phyloP scores from a whole-genome alignment of 37 sponge, comb jelly and placozoan genomes.

The Amphimedon queenslandica region DNA sequence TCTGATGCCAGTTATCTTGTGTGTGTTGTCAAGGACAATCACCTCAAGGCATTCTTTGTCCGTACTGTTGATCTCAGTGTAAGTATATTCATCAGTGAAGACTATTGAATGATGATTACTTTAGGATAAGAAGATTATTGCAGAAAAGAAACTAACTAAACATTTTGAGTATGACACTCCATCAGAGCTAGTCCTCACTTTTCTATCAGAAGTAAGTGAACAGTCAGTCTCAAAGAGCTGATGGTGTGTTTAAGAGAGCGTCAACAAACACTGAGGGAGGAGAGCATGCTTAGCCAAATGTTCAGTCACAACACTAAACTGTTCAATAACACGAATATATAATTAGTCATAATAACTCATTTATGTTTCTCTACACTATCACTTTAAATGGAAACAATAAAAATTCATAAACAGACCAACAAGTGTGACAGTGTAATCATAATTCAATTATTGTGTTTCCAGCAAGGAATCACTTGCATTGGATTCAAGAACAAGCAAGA shows the following conservation, averaged over 20 bases:
- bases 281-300: too few relatives aligned
- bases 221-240: too few relatives aligned
- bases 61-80: constrained; percentile 41
- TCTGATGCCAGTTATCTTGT: constrained; percentile 14
- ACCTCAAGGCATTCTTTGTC: constrained; percentile 42
- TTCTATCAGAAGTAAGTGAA: constrained; percentile 43
- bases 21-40: constrained; percentile 36
- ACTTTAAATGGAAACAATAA: neutral
- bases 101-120: too few relatives aligned
- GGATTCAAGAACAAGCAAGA: constrained; percentile 45
- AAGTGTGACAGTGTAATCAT: neutral
- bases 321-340: too few relatives aligned
- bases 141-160: constrained; percentile 49
- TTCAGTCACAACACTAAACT: too few relatives aligned
- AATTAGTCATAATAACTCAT: too few relatives aligned
- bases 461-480: constrained; percentile 64
- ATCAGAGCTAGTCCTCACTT: constrained; percentile 49
- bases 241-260: too few relatives aligned
- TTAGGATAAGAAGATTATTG: constrained; percentile 25
- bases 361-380: neutral
- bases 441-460: too few relatives aligned
- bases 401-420: neutral
- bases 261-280: too few relatives aligned
- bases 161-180: constrained; percentile 52
- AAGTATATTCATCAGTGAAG: too few relatives aligned